Base-by-base conservation (phyloP, 2,113 vertebrate genomes). In the Microcebus lehilahytsara region DNA sequence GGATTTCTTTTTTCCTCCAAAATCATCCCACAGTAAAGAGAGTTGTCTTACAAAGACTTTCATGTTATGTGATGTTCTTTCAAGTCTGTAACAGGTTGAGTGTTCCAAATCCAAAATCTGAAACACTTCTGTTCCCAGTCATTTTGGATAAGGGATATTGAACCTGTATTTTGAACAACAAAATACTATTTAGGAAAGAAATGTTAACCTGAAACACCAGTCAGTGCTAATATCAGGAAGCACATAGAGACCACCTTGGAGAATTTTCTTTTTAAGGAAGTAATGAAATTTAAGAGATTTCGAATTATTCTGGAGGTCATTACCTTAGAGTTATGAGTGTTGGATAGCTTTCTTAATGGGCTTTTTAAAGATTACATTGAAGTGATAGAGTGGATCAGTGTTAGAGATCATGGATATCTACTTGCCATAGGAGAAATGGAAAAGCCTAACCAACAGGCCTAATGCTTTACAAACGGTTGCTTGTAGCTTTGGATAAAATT, bases 211-310 rank as follows among this genome's bases (percentile, higher is more conserved):
- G 67, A 94, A 79, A 67, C n/a, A 23, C 85, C 13, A n/a, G 37
- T 78, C 25, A 80, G 22, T 92, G 67, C 32, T 46, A 60, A 16
- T 62, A 42, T 62, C 12, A 37, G 93, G 66, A 86, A 58, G 37
- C 64, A 91, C 37, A 74, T 6, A 83, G 56, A 81, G 34, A 51
- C n/a, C 20, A 91, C 58, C 16, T 51, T 10, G 46, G 37, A 23
- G 42, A 87, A 53, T 94, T 77, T 87, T 77, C n/a, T 91, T 91
- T 86, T 91, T 74, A 58, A 81, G 14, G 32, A 85, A 66, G 30
- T 67, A 81, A 81, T 64, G 37, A 64, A 60, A 58, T 92, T 80
- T 88, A 88, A 92, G 19, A 92, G 6, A 49, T 64, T 81, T 32
- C 53, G 13, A 49, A 56, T 92, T 81, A 85, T 64, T 89, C 17